Conservation (phyloP, 2,113 vertebrate species). For the Hassar affinis region DNA sequence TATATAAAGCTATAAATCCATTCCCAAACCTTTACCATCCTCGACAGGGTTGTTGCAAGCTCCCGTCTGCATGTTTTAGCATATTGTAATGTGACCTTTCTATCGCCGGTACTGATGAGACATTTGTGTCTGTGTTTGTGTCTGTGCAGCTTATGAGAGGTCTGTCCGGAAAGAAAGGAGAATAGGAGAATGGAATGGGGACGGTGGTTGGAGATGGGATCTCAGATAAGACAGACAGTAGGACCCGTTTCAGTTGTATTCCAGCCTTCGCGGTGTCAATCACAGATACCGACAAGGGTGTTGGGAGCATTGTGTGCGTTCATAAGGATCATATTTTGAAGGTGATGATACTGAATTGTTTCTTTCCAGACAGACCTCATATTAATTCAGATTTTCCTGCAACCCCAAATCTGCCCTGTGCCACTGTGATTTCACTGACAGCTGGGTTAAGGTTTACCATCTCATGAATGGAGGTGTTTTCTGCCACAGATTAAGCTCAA, state of each 20-base stretch:
- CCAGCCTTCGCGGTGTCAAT: too few species aligned
- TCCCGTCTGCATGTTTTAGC: conserved; percentile 4
- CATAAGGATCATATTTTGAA: too few species aligned
- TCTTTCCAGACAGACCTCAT: too few species aligned
- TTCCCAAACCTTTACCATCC: neutral
- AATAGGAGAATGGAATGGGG: too few species aligned
- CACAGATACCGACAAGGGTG: too few species aligned
- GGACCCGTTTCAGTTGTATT: too few species aligned
- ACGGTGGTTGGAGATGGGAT: too few species aligned
- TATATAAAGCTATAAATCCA: neutral
- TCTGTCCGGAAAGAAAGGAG: too few species aligned
- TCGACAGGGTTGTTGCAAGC: neutral
- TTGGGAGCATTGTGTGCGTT: too few species aligned
- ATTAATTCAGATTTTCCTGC: conserved; percentile 19
- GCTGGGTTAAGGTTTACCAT: neutral
- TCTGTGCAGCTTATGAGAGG: neutral
- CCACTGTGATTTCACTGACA: neutral
- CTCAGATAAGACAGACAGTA: too few species aligned
- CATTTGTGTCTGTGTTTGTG: conserved; percentile 14
- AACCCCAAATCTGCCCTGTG: neutral
- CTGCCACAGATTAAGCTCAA: neutral
- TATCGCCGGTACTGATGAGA: conserved; percentile 21
- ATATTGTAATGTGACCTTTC: conserved; percentile 46
- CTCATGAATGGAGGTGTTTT: neutral
- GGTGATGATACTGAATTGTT: too few species aligned